These are phyloP conservation scores for Myzus persicae DNA, from an alignment of 1,140 invertebrate species.

Conservation along the genomic window DNA sequence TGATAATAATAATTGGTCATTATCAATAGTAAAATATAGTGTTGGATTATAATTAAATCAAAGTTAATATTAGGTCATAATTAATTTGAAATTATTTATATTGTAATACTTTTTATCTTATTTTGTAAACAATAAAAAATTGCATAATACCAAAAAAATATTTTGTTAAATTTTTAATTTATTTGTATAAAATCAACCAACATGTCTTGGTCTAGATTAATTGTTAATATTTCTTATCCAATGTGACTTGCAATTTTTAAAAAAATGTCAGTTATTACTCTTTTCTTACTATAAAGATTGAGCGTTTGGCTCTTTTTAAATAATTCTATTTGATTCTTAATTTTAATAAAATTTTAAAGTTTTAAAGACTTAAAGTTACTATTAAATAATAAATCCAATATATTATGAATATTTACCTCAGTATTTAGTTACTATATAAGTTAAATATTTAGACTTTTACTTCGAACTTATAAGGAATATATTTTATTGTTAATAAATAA, in stretches of 20 bases:
- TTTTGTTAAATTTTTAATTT: not conserved
- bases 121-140: not conserved
- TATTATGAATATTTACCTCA: not conserved
- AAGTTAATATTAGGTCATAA: too few species aligned
- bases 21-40: not conserved
- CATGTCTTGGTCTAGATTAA: too few species aligned
- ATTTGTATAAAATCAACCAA: too few species aligned
- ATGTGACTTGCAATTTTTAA: too few species aligned
- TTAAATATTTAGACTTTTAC: too few species aligned
- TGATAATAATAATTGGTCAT: conserved; percentile 18
- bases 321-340: too few species aligned
- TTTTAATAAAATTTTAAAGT: too few species aligned
- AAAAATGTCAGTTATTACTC: too few species aligned
- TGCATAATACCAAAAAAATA: not conserved
- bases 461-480: not conserved
- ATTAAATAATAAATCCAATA: not conserved
- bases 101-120: not conserved
- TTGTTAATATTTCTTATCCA: too few species aligned
- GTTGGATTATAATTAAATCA: not conserved
- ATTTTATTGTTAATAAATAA: not conserved
- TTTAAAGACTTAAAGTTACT: not conserved
- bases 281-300: too few species aligned
- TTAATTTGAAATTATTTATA: not conserved
- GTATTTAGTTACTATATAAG: too few species aligned
- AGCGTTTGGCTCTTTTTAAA: too few species aligned